Evolutionary conservation across 2,888 invertebrate species (phyloP), one percentile per base, ranked within the genome.

Genomic region (Torymus aiolomorphi): DNA sequence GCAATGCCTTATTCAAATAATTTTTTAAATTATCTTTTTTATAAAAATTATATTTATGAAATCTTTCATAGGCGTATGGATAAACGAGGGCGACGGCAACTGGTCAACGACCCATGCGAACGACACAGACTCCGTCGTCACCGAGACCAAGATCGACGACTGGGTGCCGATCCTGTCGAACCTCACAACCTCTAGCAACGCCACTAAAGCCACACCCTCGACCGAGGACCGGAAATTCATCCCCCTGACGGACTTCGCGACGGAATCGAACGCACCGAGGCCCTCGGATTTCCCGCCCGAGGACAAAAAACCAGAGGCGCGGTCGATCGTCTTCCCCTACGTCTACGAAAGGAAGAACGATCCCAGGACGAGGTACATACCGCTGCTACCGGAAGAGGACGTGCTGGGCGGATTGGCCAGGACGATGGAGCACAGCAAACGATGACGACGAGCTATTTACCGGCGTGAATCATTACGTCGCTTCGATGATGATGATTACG

Each of bases 41-140:
- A 20, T 20, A n/a, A n/a, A n/a, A n/a, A n/a, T n/a, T n/a, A n/a
- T n/a, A n/a, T n/a, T n/a, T n/a, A n/a, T n/a, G n/a, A n/a, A n/a
- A n/a, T n/a, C n/a, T n/a, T n/a, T n/a, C n/a, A n/a, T n/a, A n/a
- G 91, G 91, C 4, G 88, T 87, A 24, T 88, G 88, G 87, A 59
- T 85, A 24, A 87, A 83, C 24, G 84, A 86, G 67, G 85, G 78
- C 0, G 86, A 78, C 11, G 83, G 82, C 0, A 81, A 71, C 8
- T 88, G 88, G 87, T 56, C 75, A 12, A 84, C 85, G 0, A 65
- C 82, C 16, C 65, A 82, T 56, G 8, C 8, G 0, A 85, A 84
- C 71, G 85, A 66, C 11, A 77, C 42, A 24, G 81, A 85, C 5
- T 80, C 78, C 1, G 42, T 8, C 12, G 84, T 82, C 61, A 81